A percentile compares a stretch with the other conserved stretches of the same genome.
These are phyloP conservation scores for Epinephelus awoara DNA, from an alignment of 2,797 vertebrate genomes.

Conservation along the genomic window DNA sequence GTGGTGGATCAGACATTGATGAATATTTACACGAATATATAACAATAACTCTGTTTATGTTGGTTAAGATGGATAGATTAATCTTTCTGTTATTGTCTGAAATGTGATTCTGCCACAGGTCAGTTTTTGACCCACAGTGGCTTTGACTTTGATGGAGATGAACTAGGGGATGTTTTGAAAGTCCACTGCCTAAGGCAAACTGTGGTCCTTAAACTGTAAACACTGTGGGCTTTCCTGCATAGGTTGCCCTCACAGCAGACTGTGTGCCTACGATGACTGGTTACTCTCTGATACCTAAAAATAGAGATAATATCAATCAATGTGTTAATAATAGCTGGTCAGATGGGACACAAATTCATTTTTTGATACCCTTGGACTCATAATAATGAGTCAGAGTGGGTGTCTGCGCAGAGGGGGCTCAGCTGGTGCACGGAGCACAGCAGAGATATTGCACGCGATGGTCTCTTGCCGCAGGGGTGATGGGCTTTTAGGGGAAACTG, in stretches of 20 bases:
- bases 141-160: constrained; percentile 23
- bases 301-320: constrained; percentile 57
- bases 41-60: constrained; percentile 4
- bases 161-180: constrained; percentile 26
- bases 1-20: constrained; percentile 27
- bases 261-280: background rate
- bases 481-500: constrained; percentile 52
- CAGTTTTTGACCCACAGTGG: background rate
- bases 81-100: background rate
- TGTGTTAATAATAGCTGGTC: constrained; percentile 66
- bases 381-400: constrained; percentile 49
- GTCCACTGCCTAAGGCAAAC: background rate
- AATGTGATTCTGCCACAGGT: constrained; percentile 16
- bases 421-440: constrained; percentile 70
- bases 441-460: constrained; percentile 67
- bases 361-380: constrained; percentile 48
- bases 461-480: constrained; percentile 56
- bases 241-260: constrained; percentile 1
- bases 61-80: background rate
- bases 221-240: background rate
- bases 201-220: background rate
- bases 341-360: constrained; percentile 59
- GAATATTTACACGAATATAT: constrained; percentile 20
- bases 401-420: constrained; percentile 53
- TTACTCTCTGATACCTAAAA: constrained; percentile 46